Conservation (phyloP, 2,797 vertebrate species). For the Trematomus bernacchii region DNA sequence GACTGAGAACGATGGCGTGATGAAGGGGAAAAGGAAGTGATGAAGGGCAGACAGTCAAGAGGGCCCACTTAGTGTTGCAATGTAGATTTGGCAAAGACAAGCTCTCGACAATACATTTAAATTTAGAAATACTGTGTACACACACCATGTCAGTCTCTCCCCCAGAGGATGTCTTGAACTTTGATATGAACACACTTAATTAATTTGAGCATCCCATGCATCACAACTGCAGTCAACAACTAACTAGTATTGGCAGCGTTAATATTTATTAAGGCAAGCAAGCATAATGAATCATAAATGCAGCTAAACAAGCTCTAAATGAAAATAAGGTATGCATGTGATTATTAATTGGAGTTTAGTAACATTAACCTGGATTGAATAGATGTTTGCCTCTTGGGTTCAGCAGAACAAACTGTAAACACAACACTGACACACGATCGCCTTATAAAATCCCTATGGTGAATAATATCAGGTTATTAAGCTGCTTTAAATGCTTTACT, state of each 20-base stretch:
- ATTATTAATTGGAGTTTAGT: background rate
- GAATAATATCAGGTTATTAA: background rate
- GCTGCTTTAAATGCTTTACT: too few species aligned
- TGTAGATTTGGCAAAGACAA: conserved; percentile 37
- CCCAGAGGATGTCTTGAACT: conserved; percentile 13
- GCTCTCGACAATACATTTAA: conserved; percentile 1
- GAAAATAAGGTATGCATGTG: background rate
- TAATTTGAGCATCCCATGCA: background rate
- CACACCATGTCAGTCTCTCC: conserved; percentile 4
- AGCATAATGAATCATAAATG: background rate
- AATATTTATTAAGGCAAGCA: background rate
- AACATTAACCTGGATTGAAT: background rate
- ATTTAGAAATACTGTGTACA: conserved; percentile 36
- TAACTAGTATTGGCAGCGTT: background rate
- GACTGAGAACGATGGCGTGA: background rate
- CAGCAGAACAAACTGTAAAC: background rate
- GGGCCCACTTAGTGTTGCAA: background rate
- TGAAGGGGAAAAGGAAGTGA: conserved; percentile 12
- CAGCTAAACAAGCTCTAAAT: background rate
- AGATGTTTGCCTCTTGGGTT: background rate
- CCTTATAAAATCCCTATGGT: background rate
- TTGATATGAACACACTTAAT: background rate
- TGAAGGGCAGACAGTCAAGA: conserved; percentile 26
- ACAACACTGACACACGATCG: background rate
- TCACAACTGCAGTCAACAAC: background rate